A percentile compares a stretch with the other conserved stretches of the same genome.
These are phyloP conservation scores for Chalcosyrphus nemorum DNA, from an alignment of 2,888 invertebrate genomes.

Conservation along the genomic window DNA sequence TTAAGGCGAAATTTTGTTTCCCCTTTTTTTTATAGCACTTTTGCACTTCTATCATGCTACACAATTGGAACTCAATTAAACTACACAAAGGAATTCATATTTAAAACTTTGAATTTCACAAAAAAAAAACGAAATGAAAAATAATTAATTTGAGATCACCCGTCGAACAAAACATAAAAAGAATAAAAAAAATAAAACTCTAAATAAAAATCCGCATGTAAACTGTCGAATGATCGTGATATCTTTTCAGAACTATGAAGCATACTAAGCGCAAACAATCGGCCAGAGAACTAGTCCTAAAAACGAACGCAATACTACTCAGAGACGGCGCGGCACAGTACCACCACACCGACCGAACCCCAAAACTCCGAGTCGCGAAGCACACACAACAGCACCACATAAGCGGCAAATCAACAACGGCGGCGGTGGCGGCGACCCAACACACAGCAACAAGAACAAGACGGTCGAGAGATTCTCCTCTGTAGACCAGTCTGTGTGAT, in stretches of 20 bases:
- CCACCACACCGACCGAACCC: constrained; percentile 62
- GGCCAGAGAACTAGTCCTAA: constrained; percentile 72
- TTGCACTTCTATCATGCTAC: constrained; percentile 32
- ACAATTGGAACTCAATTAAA: constrained; percentile 15
- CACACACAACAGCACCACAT: constrained; percentile 41
- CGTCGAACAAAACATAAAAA: constrained; percentile 22
- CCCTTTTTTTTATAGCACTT: constrained; percentile 24
- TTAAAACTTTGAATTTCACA: constrained; percentile 36
- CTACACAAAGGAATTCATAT: constrained; percentile 31
- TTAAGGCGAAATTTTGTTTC: constrained; percentile 18
- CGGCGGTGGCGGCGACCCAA: constrained; percentile 41
- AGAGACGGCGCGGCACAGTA: constrained; percentile 59
- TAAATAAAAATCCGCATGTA: constrained; percentile 43
- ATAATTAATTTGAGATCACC: constrained; percentile 51
- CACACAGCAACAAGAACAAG: constrained; percentile 56
- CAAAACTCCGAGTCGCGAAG: constrained; percentile 62
- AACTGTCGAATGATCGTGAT: constrained; percentile 62
- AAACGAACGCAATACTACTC: constrained; percentile 65
- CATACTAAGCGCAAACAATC: constrained; percentile 69
- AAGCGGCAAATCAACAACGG: constrained; percentile 32
- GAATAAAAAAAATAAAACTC: constrained; percentile 6
- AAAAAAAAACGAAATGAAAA: no score
- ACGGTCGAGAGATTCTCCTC: constrained; percentile 57
- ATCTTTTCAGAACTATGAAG: constrained; percentile 70
- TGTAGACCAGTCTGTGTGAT: constrained; percentile 66